Conservation (phyloP, 1,140 invertebrate species). For the Sarcophaga bullata region DNA sequence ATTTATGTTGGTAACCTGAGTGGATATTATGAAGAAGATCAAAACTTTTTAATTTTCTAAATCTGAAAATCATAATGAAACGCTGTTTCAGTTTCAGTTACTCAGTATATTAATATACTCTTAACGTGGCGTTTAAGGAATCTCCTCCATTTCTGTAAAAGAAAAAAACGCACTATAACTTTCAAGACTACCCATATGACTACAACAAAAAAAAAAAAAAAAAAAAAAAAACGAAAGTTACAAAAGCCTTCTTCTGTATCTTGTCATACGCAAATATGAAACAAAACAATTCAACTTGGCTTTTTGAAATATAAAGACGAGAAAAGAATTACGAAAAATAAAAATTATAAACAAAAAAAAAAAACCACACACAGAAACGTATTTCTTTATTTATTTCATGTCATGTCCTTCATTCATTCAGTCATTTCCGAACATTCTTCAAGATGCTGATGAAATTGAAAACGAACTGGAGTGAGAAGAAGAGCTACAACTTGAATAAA, state of each 20-base stretch:
- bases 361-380: no score
- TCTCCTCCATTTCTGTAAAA: neutral
- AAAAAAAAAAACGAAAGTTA: neutral
- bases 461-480: neutral
- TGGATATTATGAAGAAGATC: no score
- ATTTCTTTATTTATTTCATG: neutral
- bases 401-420: neutral
- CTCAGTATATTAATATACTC: no score
- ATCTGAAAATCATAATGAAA: no score
- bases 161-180: neutral
- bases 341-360: neutral
- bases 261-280: slow-evolving; percentile 3
- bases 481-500: neutral
- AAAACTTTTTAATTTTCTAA: no score
- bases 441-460: neutral
- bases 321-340: no score
- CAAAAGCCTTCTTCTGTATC: neutral
- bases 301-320: neutral
- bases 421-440: neutral
- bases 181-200: neutral
- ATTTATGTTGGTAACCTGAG: no score
- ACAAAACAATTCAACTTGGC: neutral
- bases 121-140: neutral
- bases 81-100: no score
- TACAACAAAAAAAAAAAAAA: neutral